A percentile compares a stretch with the other conserved stretches of the same genome.
Conservation (phyloP, 2,797 vertebrate genomes). For the Prunella strophiata region DNA sequence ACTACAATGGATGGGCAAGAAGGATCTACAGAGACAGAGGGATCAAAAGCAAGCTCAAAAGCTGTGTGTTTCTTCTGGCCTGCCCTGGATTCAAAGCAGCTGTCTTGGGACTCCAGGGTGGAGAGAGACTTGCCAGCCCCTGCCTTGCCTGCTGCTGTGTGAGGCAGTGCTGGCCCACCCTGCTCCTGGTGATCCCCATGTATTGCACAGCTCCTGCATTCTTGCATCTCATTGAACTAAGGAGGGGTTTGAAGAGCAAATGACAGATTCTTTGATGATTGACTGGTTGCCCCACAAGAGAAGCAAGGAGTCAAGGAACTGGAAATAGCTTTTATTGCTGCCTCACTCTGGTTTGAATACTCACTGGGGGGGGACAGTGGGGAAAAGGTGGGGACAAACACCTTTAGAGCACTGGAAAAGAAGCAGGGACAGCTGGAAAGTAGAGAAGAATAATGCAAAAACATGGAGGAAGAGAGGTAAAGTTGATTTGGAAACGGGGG, state of each 20-base stretch:
- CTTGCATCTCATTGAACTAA: rapidly evolving
- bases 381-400: neutral
- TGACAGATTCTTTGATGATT: neutral
- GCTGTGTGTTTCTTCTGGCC: neutral
- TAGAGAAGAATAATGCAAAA: neutral
- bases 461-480: neutral
- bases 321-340: neutral
- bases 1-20: neutral
- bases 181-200: rapidly evolving
- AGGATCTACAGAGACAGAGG: rapidly evolving
- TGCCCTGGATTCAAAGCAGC: neutral
- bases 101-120: neutral
- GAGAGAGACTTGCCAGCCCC: neutral
- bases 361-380: neutral
- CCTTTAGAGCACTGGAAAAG: neutral
- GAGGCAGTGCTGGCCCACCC: neutral
- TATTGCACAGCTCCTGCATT: neutral
- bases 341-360: neutral
- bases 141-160: neutral
- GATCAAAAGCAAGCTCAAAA: neutral
- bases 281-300: neutral
- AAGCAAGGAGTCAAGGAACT: neutral
- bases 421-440: neutral
- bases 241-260: neutral
- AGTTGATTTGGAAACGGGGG: neutral